Evolutionary conservation across 2,113 vertebrate genomes (phyloP), one percentile per base, ranked within the genome.

Genomic region (Sardina pilchardus): DNA sequence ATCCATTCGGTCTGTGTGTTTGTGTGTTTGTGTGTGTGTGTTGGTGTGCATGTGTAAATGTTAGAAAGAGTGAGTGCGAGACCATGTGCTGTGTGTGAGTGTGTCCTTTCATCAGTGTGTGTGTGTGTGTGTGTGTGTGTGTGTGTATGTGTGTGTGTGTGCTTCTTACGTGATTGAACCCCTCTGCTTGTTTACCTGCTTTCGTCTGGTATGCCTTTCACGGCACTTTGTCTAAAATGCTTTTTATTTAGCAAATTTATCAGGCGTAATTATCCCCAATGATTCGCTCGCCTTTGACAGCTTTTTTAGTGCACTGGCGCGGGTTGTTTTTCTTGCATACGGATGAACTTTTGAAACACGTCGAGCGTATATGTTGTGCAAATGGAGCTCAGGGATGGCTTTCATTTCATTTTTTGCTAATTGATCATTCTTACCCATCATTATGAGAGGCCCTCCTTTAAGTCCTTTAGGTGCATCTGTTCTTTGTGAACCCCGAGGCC

Each of bases 1-100:
- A 84, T 86, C 85, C 82, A 85, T 83, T 86, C 80, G 48, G 71
- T 87, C 82, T 47, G 53, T 75, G 53, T 86, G 56, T 90, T 47
- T 71, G 30, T 84, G 84, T 86, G 83, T 82, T n/a, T 80, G 59
- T 44, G 39, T 75, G 39, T 56, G 26, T 71, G 81, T 67, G 81
- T 85, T 10, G 30, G 48, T 83, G 82, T 43, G 14, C 14, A 4
- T 81, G 34, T 42, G 3, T 44, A 30, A 48, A 39, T 7, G 59
- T 6, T 24, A 59, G 59, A 63, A 19, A 17, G 59, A n/a, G 59
- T 8, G 19, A 63, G 59, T 7, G 63, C 9, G n/a, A 71, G 5
- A 71, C 26, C 1, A 42, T 42, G 39, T 42, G 39, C 39, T 63
- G 56, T 63, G 59, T 63, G 59, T 63, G 56, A 26, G 59, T 63